Base-by-base conservation (phyloP, 1,140 invertebrate species). In the Zaprionus gabonicus region DNA sequence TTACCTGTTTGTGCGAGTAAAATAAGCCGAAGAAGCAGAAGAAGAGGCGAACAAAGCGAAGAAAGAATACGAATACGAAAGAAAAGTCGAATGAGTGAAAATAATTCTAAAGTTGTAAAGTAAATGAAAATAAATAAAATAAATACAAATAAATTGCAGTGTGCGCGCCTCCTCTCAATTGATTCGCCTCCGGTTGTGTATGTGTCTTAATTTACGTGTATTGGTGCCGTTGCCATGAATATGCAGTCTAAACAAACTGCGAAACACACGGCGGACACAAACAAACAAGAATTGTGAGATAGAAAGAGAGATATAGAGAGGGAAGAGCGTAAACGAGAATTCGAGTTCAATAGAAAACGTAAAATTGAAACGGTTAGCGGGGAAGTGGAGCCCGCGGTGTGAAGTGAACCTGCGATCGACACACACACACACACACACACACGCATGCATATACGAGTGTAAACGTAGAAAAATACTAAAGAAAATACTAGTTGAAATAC, bases 171-270 rank as follows among this genome's bases (percentile, higher is more conserved):
- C 31, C 63, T 25, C 34, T 72, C 63, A 44, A 71, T 51, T 46
- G 38, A 64, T 64, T 44, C 27, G 17, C 10, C 41, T 25, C 20
- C 28, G 31, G 46, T 70, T 31, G 38, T 63, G 65, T 53, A 3
- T 28, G 13, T 62, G 31, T 34, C 2, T 34, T 10, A 34, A 34
- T 34, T 9, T 58, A 67, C 38, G 46, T 53, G 53, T 56, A 28
- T 56, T 56, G 13, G 27, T 31, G 53, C 36, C 65, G 85, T 88
- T 88, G 85, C 88, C 88, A 91, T 91, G 88, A 82, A 80, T 82
- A 88, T 91, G 88, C 79, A 91, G 76, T 91, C 82, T 78, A 84
- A 90, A 90, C 81, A 90, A 85, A 80, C 81, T 34, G 53, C 56
- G 36, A 31, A 60, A 28, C 41, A 69, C 38, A 70, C 41, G n/a